A percentile compares a stretch with the other conserved stretches of the same genome.
Evolutionary conservation across 2,888 invertebrate genomes (phyloP).

Genomic region (Dinocampus coccinellae): DNA sequence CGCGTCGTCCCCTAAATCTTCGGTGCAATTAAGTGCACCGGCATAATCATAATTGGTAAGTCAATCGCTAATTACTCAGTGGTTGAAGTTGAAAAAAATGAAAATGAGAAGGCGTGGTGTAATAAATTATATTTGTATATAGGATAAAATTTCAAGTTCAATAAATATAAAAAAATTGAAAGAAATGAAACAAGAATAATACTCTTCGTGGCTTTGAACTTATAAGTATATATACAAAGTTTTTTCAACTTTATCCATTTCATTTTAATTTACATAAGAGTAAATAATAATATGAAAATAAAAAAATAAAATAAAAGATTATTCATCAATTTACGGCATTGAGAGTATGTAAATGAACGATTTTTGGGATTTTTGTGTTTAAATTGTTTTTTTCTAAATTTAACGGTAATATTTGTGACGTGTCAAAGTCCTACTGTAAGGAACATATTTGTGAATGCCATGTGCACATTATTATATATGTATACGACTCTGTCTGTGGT

Average conservation of each 20-base stretch:
- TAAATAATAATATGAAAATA: neutral
- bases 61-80: conserved; percentile 52
- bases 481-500: neutral
- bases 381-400: neutral
- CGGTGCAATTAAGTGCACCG: conserved; percentile 49
- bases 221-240: neutral
- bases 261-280: neutral
- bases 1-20: conserved; percentile 51
- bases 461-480: conserved; percentile 1
- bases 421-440: neutral
- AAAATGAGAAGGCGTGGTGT: conserved; percentile 53
- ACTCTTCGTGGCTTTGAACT: conserved; percentile 1
- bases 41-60: conserved; percentile 52
- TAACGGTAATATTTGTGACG: conserved; percentile 18
- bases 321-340: too few relatives aligned
- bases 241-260: neutral
- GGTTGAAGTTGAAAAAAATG: conserved; percentile 41
- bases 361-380: neutral
- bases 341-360: neutral
- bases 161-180: conserved; percentile 14
- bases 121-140: conserved; percentile 47
- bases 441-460: neutral
- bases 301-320: too few relatives aligned
- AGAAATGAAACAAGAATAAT: too few relatives aligned
- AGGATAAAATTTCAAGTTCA: conserved; percentile 10